These are phyloP conservation scores for Acanthis flammea DNA, from an alignment of 2,797 vertebrate genomes.

Conservation along the genomic window DNA sequence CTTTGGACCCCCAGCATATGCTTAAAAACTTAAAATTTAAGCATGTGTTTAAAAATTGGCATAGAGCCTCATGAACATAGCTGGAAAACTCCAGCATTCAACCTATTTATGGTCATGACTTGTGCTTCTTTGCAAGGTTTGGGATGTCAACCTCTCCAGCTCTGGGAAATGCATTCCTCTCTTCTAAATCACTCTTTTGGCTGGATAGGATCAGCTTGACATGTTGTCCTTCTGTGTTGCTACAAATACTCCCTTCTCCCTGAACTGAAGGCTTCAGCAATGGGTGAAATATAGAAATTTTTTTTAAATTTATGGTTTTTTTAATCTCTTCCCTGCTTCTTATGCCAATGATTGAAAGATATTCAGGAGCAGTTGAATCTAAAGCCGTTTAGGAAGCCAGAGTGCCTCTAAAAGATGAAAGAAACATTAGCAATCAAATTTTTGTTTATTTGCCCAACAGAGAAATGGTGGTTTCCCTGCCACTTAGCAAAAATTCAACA, in stretches of 20 bases:
- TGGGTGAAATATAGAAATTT: background rate
- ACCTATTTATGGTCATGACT: background rate
- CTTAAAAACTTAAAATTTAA: background rate
- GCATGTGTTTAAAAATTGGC: rapidly evolving
- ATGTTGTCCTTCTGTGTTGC: background rate
- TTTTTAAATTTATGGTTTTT: no score
- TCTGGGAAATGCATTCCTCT: background rate
- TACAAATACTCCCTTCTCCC: background rate
- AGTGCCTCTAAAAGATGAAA: background rate
- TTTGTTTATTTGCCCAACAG: background rate
- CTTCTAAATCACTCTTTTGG: background rate
- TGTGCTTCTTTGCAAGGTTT: background rate
- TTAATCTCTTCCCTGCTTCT: background rate
- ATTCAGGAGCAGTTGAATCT: background rate
- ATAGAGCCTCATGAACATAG: rapidly evolving
- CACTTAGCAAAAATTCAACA: background rate
- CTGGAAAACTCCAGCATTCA: background rate
- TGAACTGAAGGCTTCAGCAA: background rate
- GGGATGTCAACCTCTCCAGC: background rate
- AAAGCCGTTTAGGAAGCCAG: background rate
- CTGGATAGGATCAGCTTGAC: background rate
- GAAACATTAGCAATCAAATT: background rate
- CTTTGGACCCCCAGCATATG: background rate
- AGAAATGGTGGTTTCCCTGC: background rate
- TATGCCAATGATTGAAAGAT: background rate